A percentile compares a stretch with the other conserved stretches of the same genome.
Conservation (phyloP, 2,888 invertebrate species). For the Nymphalis c-album region DNA sequence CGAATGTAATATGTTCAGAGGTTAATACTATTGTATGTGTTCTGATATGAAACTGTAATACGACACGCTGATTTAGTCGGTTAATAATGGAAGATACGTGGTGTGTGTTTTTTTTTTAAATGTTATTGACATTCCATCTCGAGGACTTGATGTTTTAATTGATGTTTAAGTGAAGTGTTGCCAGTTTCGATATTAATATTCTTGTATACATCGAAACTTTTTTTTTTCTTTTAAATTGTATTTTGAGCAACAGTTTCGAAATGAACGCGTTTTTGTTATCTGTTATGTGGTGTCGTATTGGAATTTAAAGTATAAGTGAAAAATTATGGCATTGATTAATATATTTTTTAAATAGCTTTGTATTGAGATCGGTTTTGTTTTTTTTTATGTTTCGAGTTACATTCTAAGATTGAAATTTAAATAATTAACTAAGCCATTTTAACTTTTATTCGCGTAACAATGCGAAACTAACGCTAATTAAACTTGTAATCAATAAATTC, state of each 20-base stretch:
- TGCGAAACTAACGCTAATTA: neutral
- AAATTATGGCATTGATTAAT: conserved; percentile 4
- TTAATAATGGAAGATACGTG: neutral
- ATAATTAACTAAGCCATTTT: neutral
- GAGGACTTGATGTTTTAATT: conserved; percentile 1
- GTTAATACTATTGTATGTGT: too few relatives aligned
- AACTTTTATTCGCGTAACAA: neutral
- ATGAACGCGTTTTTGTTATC: neutral
- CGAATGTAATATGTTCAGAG: too few relatives aligned
- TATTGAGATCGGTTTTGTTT: too few relatives aligned
- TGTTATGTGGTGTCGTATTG: neutral
- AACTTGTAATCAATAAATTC: neutral
- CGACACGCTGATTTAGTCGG: neutral
- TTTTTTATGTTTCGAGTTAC: neutral
- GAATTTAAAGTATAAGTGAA: neutral
- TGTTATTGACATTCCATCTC: neutral
- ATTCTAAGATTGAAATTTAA: neutral
- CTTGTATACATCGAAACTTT: too few relatives aligned
- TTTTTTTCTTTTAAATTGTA: too few relatives aligned
- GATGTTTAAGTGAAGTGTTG: neutral
- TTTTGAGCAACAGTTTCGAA: neutral
- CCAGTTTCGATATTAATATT: too few relatives aligned
- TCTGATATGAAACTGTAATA: too few relatives aligned
- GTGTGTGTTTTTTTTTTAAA: neutral
- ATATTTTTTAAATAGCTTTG: too few relatives aligned